These are phyloP conservation scores for Hippocampus kuda DNA, from an alignment of 2,797 vertebrate species.

Conservation along the genomic window DNA sequence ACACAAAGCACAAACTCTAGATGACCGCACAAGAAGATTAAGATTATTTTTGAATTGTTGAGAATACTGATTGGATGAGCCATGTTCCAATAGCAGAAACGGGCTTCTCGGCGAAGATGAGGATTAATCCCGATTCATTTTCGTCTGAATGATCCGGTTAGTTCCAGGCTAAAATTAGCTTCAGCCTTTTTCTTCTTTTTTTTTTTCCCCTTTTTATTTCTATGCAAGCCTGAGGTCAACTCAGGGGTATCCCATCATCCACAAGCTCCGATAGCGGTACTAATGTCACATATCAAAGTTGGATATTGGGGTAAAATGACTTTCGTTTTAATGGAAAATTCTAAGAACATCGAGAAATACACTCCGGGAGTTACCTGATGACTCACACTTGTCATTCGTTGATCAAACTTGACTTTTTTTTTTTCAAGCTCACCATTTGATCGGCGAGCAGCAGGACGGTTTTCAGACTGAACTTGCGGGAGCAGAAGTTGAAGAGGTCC, in stretches of 20 bases:
- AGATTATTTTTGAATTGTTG: neutral
- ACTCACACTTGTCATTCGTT: too few relatives aligned
- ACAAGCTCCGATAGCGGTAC: neutral
- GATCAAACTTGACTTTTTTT: too few relatives aligned
- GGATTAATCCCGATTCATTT: constrained; percentile 27
- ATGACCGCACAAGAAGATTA: neutral
- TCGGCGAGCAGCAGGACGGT: constrained; percentile 92
- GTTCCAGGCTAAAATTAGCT: constrained; percentile 29
- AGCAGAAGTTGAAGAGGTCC: constrained; percentile 97
- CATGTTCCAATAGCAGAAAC: neutral
- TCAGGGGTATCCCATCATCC: neutral
- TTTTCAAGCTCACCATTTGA: constrained; percentile 76
- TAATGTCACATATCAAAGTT: neutral
- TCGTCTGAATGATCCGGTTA: constrained; percentile 27
- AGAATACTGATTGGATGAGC: neutral
- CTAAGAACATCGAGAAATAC: too few relatives aligned
- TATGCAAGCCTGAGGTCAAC: neutral
- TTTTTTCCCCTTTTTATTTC: neutral
- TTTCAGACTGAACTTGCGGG: constrained; percentile 95
- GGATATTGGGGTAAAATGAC: neutral
- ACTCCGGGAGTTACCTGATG: too few relatives aligned
- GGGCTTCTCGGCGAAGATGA: constrained; percentile 19
- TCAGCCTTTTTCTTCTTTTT: neutral
- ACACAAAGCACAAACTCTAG: neutral
- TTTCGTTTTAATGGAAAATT: neutral